These are phyloP conservation scores for Andrena hattorfiana DNA, from an alignment of 2,888 invertebrate species.

Conservation along the genomic window DNA sequence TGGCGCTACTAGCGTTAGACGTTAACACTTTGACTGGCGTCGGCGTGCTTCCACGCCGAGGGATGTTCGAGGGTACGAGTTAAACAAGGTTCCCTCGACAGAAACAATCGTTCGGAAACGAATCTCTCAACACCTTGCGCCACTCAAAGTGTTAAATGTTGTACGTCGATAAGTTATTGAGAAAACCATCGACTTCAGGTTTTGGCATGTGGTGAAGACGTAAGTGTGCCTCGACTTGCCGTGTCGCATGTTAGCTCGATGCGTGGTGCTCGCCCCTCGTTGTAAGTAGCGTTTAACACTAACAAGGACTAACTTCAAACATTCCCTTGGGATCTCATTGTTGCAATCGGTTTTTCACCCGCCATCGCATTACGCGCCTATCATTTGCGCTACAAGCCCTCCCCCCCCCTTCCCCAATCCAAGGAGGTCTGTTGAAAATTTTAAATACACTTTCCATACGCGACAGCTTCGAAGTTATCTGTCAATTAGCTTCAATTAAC, in stretches of 20 bases:
- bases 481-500: background rate
- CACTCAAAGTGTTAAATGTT: background rate
- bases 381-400: background rate
- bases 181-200: constrained; percentile 26
- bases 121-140: too few species aligned
- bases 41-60: too few species aligned
- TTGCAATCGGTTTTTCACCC: constrained; percentile 1
- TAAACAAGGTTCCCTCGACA: too few species aligned
- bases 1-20: constrained; percentile 5
- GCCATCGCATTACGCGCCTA: background rate
- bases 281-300: constrained; percentile 83
- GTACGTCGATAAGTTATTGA: constrained; percentile 16
- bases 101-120: too few species aligned
- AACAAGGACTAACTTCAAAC: constrained; percentile 78
- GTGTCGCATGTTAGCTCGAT: constrained; percentile 77
- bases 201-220: constrained; percentile 61
- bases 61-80: too few species aligned
- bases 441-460: background rate
- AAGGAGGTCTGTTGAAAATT: background rate
- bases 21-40: too few species aligned
- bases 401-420: too few species aligned
- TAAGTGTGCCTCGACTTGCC: constrained; percentile 61
- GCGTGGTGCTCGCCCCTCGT: constrained; percentile 80
- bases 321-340: constrained; percentile 9
- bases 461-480: background rate